Evolutionary conservation across 2,113 vertebrate species (phyloP).

Genomic region (Bos indicus): DNA sequence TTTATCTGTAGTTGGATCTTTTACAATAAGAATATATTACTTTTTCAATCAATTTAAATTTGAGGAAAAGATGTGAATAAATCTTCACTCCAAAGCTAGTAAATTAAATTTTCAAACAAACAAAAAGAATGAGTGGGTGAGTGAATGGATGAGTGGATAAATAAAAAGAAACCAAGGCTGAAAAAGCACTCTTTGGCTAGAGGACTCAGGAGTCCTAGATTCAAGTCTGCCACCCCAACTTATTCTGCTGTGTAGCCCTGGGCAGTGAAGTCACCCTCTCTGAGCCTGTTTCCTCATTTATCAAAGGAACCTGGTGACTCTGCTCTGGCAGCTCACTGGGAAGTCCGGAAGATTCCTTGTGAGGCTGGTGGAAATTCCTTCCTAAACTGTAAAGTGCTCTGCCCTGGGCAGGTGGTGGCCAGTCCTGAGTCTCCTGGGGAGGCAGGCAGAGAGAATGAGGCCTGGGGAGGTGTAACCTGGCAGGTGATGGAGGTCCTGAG

Average conservation of each 20-base stretch:
- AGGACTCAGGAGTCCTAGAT: too few species aligned
- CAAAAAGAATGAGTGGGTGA: too few species aligned
- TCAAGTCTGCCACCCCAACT: background rate
- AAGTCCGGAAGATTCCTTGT: background rate
- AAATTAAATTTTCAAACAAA: background rate
- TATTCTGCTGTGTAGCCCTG: background rate
- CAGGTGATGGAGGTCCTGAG: background rate
- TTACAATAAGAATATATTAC: background rate
- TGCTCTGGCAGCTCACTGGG: background rate
- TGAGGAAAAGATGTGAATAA: background rate
- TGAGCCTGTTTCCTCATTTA: background rate
- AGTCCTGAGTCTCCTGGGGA: background rate
- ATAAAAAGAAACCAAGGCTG: background rate
- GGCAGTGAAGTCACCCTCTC: background rate
- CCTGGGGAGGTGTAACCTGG: background rate
- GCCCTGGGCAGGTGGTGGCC: background rate
- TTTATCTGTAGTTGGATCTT: background rate
- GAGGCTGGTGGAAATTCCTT: background rate
- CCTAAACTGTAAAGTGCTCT: too few species aligned
- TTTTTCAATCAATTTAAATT: background rate
- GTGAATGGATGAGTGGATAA: too few species aligned
- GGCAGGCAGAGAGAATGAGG: too few species aligned
- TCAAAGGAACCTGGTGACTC: background rate
- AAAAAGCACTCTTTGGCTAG: background rate
- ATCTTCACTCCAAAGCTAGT: background rate